Percentiles rank a stretch among this genome's conserved stretches.
Conservation (phyloP, 2,113 vertebrate genomes). For the Pachypanchax playfairii region DNA sequence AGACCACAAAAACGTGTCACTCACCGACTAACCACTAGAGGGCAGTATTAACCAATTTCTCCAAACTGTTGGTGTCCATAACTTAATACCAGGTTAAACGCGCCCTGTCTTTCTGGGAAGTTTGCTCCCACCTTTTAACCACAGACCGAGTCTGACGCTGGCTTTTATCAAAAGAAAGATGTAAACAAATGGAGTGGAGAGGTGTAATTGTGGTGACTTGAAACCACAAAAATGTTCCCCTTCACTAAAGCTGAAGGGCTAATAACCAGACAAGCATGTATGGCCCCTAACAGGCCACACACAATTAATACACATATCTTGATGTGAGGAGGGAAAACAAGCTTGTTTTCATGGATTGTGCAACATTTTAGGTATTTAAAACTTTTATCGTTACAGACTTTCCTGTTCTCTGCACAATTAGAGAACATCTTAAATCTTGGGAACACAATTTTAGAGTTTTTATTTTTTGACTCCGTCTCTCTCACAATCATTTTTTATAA, state of each 20-base stretch:
- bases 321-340: constrained; percentile 66
- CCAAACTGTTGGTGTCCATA: not conserved
- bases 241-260: constrained; percentile 60
- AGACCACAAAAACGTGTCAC: fast-evolving
- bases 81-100: constrained; percentile 13
- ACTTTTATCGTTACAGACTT: constrained; percentile 18
- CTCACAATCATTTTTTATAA: not conserved
- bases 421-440: constrained; percentile 16
- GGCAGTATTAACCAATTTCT: constrained; percentile 41
- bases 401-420: constrained; percentile 19
- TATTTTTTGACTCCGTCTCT: not conserved
- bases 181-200: constrained; percentile 69
- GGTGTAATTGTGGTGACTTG: constrained; percentile 70
- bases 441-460: constrained; percentile 7
- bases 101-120: constrained; percentile 34
- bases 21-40: no score
- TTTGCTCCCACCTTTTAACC: constrained; percentile 42
- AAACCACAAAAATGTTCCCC: constrained; percentile 66
- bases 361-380: constrained; percentile 24
- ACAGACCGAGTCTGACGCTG: constrained; percentile 45
- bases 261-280: constrained; percentile 62
- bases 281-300: constrained; percentile 63
- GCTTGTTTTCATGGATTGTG: constrained; percentile 49
- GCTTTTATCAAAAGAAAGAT: constrained; percentile 68
- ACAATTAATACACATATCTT: constrained; percentile 61